Evolutionary conservation across 1,140 invertebrate species (phyloP), one percentile per base, ranked within the genome.

Genomic region (Copidosoma floridanum): DNA sequence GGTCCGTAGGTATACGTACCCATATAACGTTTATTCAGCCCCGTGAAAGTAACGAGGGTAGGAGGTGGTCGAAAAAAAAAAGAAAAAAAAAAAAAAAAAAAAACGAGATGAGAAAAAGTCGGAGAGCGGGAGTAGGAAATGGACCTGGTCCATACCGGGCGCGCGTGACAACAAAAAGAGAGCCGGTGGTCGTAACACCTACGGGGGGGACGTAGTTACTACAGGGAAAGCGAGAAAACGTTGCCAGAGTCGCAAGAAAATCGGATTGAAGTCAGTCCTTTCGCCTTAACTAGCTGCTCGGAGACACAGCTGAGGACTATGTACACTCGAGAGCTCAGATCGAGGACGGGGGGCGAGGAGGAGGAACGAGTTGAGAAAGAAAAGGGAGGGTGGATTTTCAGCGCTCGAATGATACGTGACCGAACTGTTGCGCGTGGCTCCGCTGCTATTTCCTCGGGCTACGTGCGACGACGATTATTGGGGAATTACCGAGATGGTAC

Each of bases 11-110:
- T n/a, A n/a, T n/a, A n/a, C n/a, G n/a, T 41, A 6, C 46, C 46
- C 55, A 29, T 50, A 57, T 57, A 57, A 57, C 44, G 56, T 50
- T 57, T 50, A 57, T 57, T 46, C 26, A 57, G 10, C 41, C n/a
- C 41, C 44, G 24, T 48, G 48, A 48, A 57, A 40, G 20, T 18
- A n/a, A n/a, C 7, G 41, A 44, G 21, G 10, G 29, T 16, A 32
- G 29, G n/a, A n/a, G 16, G 14, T 16, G 23, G 26, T 11, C 18
- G 16, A 27, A 26, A 44, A 43, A 57, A 57, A 24, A 26, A 23
- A 20, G 37, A n/a, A 40, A 40, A 11, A n/a, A 40, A 40, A 11
- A 24, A 35, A 48, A 50, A 7, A 29, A 41, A 48, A 11, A 14
- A 18, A 37, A 18, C 24, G 23, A n/a, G 21, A 12, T 4, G 11